Evolutionary conservation across 2,888 invertebrate species (phyloP).

Genomic region (Halictus ligatus): DNA sequence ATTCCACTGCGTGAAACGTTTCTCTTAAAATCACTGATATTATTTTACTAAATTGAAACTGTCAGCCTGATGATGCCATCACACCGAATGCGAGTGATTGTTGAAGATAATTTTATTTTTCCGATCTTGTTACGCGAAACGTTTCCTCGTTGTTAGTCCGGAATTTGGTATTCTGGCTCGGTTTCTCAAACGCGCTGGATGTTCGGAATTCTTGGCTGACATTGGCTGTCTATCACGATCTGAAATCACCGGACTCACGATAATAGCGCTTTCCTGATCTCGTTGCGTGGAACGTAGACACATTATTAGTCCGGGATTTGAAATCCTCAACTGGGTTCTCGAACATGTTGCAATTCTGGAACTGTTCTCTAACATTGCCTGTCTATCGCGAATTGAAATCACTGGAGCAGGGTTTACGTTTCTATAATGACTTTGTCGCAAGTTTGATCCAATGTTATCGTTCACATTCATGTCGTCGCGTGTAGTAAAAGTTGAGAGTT

Average conservation of each 20-base stretch:
- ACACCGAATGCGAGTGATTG: background rate
- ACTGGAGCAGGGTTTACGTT: background rate
- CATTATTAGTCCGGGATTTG: background rate
- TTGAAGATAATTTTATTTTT: background rate
- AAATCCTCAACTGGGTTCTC: background rate
- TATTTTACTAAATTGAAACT: background rate
- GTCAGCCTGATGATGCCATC: background rate
- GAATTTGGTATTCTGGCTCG: background rate
- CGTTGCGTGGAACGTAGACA: background rate
- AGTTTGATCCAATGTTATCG: background rate
- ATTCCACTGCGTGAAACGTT: too few species aligned
- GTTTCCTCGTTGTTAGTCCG: background rate
- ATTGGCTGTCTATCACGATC: conserved; percentile 1
- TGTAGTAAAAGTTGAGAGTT: background rate
- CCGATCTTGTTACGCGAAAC: background rate
- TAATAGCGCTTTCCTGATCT: conserved; percentile 1
- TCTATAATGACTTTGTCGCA: background rate
- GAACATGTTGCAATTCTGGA: conserved; percentile 1
- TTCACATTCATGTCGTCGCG: background rate
- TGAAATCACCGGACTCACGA: background rate
- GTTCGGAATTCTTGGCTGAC: conserved; percentile 11
- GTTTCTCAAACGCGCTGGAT: background rate
- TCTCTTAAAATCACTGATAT: too few species aligned
- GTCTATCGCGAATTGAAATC: background rate
- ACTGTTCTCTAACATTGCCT: background rate